These are phyloP conservation scores for Actinia equina DNA, from an alignment of 64 coral and sea anemone genomes.

Conservation along the genomic window DNA sequence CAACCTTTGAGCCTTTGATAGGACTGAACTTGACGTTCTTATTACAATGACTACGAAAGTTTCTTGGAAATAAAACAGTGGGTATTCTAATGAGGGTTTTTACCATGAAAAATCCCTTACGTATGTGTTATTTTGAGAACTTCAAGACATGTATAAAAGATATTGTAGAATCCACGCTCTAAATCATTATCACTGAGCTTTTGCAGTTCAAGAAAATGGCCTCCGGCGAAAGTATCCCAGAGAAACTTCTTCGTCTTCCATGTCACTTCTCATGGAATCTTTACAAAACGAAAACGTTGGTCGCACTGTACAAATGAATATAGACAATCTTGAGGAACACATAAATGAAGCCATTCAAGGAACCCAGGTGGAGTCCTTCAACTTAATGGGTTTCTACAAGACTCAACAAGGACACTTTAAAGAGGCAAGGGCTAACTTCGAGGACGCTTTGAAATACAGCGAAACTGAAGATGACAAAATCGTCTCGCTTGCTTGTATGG, in stretches of 20 bases:
- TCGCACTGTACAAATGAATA: background rate
- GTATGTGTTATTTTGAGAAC: no score
- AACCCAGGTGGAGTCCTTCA: background rate
- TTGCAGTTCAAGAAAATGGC: background rate
- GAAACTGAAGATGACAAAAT: conserved; percentile 9
- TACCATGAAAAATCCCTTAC: no score
- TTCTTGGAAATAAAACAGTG: no score
- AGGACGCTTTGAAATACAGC: background rate
- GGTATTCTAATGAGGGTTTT: no score
- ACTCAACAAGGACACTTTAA: background rate
- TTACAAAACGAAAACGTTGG: background rate
- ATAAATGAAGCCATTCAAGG: background rate
- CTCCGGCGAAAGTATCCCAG: background rate
- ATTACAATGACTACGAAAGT: no score
- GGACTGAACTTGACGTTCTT: no score
- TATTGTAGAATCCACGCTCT: no score
- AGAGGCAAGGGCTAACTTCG: background rate
- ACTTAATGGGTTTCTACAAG: conserved; percentile 8
- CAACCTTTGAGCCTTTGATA: no score
- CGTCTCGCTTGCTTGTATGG: background rate
- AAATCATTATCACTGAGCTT: background rate
- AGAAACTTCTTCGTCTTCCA: background rate
- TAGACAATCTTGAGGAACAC: background rate
- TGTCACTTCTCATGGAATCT: background rate
- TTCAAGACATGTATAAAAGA: no score